These are phyloP conservation scores for Neoascia interrupta DNA, from an alignment of 2,888 invertebrate species.

Conservation along the genomic window DNA sequence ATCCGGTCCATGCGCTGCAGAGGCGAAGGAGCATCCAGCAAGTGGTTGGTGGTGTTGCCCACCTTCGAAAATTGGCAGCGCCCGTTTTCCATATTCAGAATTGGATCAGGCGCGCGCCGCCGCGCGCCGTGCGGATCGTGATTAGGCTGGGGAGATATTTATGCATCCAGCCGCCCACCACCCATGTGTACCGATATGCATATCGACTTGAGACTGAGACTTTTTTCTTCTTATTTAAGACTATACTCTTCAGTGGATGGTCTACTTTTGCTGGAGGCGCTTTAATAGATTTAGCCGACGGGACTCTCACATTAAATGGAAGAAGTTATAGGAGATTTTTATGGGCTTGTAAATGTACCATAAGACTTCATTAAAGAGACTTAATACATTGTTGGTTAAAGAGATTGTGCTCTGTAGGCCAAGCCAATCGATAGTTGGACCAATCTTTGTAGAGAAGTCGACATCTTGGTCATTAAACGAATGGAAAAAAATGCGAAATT, in stretches of 20 bases:
- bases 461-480: no score
- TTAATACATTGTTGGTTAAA: no score
- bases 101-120: slow-evolving; percentile 9
- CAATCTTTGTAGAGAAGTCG: no score
- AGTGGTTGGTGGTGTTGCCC: no score
- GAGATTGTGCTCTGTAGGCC: no score
- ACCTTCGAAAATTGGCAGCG: slow-evolving; percentile 60
- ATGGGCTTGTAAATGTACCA: slow-evolving; percentile 17
- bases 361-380: slow-evolving; percentile 33
- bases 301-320: slow-evolving; percentile 21
- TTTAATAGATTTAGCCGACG: slow-evolving; percentile 32
- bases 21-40: no score
- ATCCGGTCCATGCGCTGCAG: slow-evolving; percentile 49
- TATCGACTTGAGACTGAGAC: background rate
- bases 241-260: background rate
- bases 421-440: no score
- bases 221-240: background rate
- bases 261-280: slow-evolving; percentile 1
- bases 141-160: slow-evolving; percentile 32
- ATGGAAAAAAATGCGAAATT: no score
- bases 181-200: background rate
- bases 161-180: slow-evolving; percentile 35
- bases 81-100: slow-evolving; percentile 53
- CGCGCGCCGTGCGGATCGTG: slow-evolving; percentile 16
- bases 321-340: slow-evolving; percentile 19